Evolutionary conservation across 2,797 vertebrate genomes (phyloP).

Genomic region (Tinamus major): DNA sequence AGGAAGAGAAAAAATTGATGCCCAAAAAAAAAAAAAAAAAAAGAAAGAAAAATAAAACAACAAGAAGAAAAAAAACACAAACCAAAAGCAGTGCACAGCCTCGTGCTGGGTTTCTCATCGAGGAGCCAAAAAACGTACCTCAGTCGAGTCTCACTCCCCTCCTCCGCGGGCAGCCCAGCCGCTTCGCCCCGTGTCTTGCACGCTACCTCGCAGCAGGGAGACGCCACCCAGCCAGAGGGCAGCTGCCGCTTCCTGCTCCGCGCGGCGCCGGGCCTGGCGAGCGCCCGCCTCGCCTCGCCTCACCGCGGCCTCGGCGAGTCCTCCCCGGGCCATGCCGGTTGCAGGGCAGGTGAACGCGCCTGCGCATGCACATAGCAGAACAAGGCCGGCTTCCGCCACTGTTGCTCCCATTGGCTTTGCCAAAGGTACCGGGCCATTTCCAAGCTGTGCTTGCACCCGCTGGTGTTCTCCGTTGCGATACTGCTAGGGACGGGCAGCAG

Average conservation of each 20-base stretch:
- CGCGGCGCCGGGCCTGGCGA: rapidly evolving
- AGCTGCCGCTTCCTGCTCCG: neutral
- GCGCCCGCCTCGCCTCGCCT: neutral
- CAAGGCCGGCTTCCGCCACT: neutral
- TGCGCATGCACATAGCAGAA: neutral
- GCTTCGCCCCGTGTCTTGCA: conserved; percentile 73
- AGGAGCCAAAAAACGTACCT: conserved; percentile 82
- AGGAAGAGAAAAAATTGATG: conserved; percentile 69
- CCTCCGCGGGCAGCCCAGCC: conserved; percentile 68
- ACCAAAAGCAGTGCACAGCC: conserved; percentile 79
- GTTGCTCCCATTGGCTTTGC: neutral
- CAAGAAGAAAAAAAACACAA: too few species aligned
- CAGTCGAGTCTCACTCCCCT: neutral
- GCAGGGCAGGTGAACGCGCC: neutral
- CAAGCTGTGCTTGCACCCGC: rapidly evolving
- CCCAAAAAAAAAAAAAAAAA: neutral
- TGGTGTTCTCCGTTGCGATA: rapidly evolving
- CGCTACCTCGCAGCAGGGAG: conserved; percentile 86
- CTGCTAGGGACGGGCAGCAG: neutral
- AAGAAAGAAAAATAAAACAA: conserved; percentile 70
- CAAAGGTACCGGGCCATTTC: neutral
- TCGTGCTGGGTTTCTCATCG: conserved; percentile 81
- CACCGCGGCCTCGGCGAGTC: neutral
- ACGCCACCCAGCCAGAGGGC: neutral
- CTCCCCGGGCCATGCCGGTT: neutral